Percentiles rank a stretch among this genome's conserved stretches.
Conservation (phyloP, 64 coral and sea anemone genomes). For the Dendrophyllia cribrosa region DNA sequence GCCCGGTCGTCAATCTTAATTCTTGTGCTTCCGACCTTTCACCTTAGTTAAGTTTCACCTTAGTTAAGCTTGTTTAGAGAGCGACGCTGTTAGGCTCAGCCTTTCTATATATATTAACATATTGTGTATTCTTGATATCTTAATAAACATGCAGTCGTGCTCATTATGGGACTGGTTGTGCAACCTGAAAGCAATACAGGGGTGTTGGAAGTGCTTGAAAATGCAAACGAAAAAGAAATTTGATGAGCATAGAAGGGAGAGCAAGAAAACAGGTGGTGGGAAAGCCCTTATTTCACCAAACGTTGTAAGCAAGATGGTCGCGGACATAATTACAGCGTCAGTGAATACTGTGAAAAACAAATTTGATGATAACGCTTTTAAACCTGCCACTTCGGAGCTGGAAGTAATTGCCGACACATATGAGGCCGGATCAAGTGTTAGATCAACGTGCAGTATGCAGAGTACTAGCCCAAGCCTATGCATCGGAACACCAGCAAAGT, state of each 20-base stretch:
- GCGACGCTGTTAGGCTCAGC: too few species aligned
- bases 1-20: too few species aligned
- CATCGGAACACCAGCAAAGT: not conserved
- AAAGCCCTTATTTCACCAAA: conserved; percentile 34
- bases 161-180: too few species aligned
- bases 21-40: too few species aligned
- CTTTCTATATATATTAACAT: too few species aligned
- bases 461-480: not conserved
- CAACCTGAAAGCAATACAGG: not conserved
- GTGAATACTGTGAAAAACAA: conserved; percentile 20
- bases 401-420: not conserved
- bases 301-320: conserved; percentile 11
- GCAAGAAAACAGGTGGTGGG: conserved; percentile 40
- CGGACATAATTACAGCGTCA: conserved; percentile 31
- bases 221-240: conserved; percentile 23
- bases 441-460: conserved; percentile 24
- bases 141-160: too few species aligned
- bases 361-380: not conserved
- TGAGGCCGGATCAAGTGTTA: conserved; percentile 10
- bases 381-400: not conserved
- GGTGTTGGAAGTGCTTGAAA: conserved; percentile 3
- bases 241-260: conserved; percentile 14
- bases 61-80: too few species aligned
- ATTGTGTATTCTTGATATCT: too few species aligned
- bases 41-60: too few species aligned